Base-by-base conservation (phyloP, 30 jellyfish, hydroid and myxozoan species). In the Turritopsis rubra region DNA sequence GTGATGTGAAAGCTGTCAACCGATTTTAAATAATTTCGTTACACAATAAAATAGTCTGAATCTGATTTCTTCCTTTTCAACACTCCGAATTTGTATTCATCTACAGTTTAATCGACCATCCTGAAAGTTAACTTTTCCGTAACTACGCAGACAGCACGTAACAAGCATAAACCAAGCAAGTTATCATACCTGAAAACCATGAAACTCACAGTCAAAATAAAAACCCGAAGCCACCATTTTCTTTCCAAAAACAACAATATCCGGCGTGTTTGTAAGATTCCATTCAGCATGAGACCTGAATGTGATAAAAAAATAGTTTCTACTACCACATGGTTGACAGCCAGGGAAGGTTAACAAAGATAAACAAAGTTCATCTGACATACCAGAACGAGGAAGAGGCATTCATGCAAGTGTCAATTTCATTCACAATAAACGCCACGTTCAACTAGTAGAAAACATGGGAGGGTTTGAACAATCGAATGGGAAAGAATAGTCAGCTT, bases 371-470 rank as follows among this genome's bases (percentile, higher is more conserved):
- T 68, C 19, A 23, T 68, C 76, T n/a, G 76, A 3, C 77, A 8
- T 68, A 68, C 77, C 77, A 68, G 19, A 68, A 68, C 8, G 28
- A n/a, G 9, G 31, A 23, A 7, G 77, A 8, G 16, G 30, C 77
- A 68, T 27, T 27, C 30, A 68, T n/a, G 30, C 77, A 23, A 7
- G 77, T 68, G 30, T 68, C 77, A 19, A 68, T 27, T 19, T 68
- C 77, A 68, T 68, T 68, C 77, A 68, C 77, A 68, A 68, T 68
- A 22, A 68, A 68, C 28, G 77, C 77, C 77, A 68, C 77, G 0
- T 68, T 27, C 28, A 68, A 68, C 77, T 68, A 68, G 8, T 18
- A 60, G 77, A n/a, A 41, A 41, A 41, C 60, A 41, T n/a, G n/a
- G n/a, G n/a, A 41, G 60, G 13, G 9, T 41, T 41, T 5, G 5